Evolutionary conservation across 2,888 invertebrate species (phyloP), one percentile per base, ranked within the genome.

Genomic region (Oasisia sp.): DNA sequence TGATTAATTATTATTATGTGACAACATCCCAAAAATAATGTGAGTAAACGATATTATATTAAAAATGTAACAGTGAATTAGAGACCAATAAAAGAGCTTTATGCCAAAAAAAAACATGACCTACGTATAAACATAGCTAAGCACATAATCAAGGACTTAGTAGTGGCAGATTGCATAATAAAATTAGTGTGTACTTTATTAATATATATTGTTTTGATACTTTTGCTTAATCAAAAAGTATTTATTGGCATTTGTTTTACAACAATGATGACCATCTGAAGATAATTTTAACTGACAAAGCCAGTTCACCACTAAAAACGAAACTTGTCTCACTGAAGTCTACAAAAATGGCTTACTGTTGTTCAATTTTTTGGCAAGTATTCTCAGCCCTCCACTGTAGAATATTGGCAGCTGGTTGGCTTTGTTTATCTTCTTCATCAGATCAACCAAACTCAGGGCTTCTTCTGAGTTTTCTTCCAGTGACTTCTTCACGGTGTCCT

Each of bases 301-400:
- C 8, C 5, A 50, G 45, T 45, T 9, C 9, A 50, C 1, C 14
- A 12, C 50, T 50, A 50, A 50, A 50, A 5, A 50, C 9, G 50
- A 9, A 50, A 12, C 50, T 14, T 12, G 50, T 50, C 50, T 45
- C 58, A 58, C 58, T 58, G 14, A 58, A 14, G 27, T 58, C 0
- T 45, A 45, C 11, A 91, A 38, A 91, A 45, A 91, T 14, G 32
- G 94, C 95, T 93, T 93, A 96, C 96, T 94, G 91, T 94, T 94
- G n/a, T 91, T 93, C 8, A 96, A 92, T 8, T 94, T 92, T n/a
- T 93, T 93, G 44, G 94, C 92, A 19, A 96, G 91, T 2, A 96
- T 93, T 58, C 95, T 93, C 92, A 96, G 94, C 8, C 96, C 96
- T 38, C 96, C 96, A 92, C 95, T 94, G 94, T 96, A 96, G 93